Evolutionary conservation across 2,888 invertebrate species (phyloP).

Genomic region (Hypselothyrea guttata): DNA sequence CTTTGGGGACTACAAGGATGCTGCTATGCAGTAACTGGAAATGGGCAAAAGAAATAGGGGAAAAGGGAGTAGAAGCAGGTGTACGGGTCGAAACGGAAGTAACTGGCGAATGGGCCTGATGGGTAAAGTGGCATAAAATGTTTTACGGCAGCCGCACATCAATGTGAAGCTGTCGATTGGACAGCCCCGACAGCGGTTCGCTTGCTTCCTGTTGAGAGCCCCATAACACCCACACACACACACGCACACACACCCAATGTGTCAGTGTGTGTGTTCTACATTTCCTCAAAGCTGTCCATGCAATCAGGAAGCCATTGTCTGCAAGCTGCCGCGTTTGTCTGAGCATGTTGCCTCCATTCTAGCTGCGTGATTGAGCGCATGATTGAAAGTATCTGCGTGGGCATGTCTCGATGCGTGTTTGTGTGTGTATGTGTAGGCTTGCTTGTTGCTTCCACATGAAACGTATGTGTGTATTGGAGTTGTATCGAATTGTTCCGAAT

Average conservation of each 20-base stretch:
- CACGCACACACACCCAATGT: slow-evolving; percentile 4
- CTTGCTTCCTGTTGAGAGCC: slow-evolving; percentile 35
- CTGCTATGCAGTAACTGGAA: not conserved
- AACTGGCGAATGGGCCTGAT: slow-evolving; percentile 26
- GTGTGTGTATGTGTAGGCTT: slow-evolving; percentile 15
- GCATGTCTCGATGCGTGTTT: slow-evolving; percentile 7
- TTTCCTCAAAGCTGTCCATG: slow-evolving; percentile 65
- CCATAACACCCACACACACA: slow-evolving; percentile 14
- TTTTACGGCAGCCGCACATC: slow-evolving; percentile 45
- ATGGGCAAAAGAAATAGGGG: not conserved
- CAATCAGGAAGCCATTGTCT: slow-evolving; percentile 73
- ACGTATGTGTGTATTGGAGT: too few relatives aligned
- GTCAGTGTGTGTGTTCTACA: slow-evolving; percentile 31
- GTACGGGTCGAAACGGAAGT: slow-evolving; percentile 5
- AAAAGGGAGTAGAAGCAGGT: not conserved
- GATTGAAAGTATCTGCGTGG: slow-evolving; percentile 62
- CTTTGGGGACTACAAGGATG: slow-evolving; percentile 13
- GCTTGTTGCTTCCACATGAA: too few relatives aligned
- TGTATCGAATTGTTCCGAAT: too few relatives aligned
- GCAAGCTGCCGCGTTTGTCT: slow-evolving; percentile 21
- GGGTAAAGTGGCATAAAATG: slow-evolving; percentile 46
- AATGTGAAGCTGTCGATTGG: slow-evolving; percentile 53
- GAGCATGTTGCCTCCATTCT: slow-evolving; percentile 39
- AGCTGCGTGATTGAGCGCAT: slow-evolving; percentile 66
- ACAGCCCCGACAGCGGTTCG: slow-evolving; percentile 20